A percentile compares a stretch with the other conserved stretches of the same genome.
Conservation (phyloP, 53 echinoderm and acorn worm genomes). For the Echinometra lucunter region DNA sequence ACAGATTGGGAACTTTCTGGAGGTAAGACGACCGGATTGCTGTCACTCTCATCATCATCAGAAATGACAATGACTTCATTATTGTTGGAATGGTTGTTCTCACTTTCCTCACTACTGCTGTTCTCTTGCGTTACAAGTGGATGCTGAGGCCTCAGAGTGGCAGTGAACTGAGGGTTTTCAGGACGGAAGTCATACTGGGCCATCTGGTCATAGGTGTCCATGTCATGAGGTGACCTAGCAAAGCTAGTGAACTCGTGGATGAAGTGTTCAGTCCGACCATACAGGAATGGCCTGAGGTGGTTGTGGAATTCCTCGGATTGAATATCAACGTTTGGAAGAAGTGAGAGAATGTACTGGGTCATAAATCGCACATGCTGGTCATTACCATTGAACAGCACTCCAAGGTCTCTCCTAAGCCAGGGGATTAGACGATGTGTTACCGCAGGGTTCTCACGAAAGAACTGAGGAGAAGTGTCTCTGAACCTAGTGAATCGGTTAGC, state of each 20-base stretch:
- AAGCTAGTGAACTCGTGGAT: constrained; percentile 95
- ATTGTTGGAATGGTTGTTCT: constrained; percentile 78
- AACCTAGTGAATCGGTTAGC: constrained; percentile 79
- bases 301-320: constrained; percentile 92
- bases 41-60: constrained; percentile 54
- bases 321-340: constrained; percentile 88
- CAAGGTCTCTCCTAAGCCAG: constrained; percentile 88
- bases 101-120: constrained; percentile 71
- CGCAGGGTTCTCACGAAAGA: constrained; percentile 89
- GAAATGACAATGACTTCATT: constrained; percentile 85
- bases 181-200: constrained; percentile 88
- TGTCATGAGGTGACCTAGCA: constrained; percentile 91
- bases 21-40: neutral
- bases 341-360: constrained; percentile 93
- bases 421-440: constrained; percentile 91
- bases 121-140: constrained; percentile 55
- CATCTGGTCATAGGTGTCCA: constrained; percentile 90
- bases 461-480: constrained; percentile 89
- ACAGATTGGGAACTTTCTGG: neutral
- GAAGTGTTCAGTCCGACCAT: constrained; percentile 94
- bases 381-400: constrained; percentile 86
- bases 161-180: constrained; percentile 56
- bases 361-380: constrained; percentile 88
- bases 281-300: constrained; percentile 87
- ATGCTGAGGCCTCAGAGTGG: constrained; percentile 61